Evolutionary conservation across 2,888 invertebrate genomes (phyloP).

Genomic region (Apodemia hepburni): DNA sequence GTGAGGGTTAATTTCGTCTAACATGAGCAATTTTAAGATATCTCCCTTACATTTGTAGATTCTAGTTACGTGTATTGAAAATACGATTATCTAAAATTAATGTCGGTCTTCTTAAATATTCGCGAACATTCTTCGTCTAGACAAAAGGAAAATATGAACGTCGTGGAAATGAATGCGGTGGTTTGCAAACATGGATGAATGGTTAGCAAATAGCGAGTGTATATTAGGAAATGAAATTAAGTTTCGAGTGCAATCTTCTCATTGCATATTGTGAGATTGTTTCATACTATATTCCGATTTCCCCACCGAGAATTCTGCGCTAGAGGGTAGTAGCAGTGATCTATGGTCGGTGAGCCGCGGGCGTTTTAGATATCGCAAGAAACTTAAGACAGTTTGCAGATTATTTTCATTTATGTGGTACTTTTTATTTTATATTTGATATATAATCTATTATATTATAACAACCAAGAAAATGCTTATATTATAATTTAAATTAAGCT

Average conservation of each 20-base stretch:
- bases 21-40: slow-evolving; percentile 78
- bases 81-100: slow-evolving; percentile 28
- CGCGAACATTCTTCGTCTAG: slow-evolving; percentile 76
- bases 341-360: slow-evolving; percentile 36
- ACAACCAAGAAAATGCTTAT: too few species aligned
- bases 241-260: slow-evolving; percentile 60
- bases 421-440: slow-evolving; percentile 19
- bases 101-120: slow-evolving; percentile 64
- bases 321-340: slow-evolving; percentile 33
- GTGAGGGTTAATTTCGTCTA: slow-evolving; percentile 78
- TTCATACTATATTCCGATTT: slow-evolving; percentile 27
- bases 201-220: slow-evolving; percentile 59
- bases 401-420: slow-evolving; percentile 34
- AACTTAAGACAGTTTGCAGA: slow-evolving; percentile 35
- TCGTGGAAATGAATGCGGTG: slow-evolving; percentile 60
- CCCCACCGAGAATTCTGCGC: slow-evolving; percentile 29
- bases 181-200: slow-evolving; percentile 68
- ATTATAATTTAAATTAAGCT: too few species aligned
- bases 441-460: background rate
- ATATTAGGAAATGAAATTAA: slow-evolving; percentile 77
- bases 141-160: slow-evolving; percentile 75
- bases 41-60: slow-evolving; percentile 55
- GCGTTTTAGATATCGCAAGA: slow-evolving; percentile 35
- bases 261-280: slow-evolving; percentile 42
- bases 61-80: slow-evolving; percentile 25